A percentile compares a stretch with the other conserved stretches of the same genome.
phyloP scores from a whole-genome alignment of 2,797 vertebrate genomes.

The Macropus fuliginosus region DNA sequence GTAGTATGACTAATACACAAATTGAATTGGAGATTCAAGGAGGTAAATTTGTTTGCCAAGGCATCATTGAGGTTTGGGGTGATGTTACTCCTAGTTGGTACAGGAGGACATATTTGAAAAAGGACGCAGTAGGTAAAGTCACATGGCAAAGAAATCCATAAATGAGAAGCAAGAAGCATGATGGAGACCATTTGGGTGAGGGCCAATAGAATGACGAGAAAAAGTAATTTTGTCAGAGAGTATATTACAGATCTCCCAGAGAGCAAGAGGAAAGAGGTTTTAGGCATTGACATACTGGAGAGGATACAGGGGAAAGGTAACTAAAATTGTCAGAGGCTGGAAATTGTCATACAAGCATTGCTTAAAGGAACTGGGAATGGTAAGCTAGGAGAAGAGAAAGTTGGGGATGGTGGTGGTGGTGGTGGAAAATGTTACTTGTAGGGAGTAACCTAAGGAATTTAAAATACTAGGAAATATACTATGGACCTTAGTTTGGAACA shows the following conservation, averaged over 20 bases:
- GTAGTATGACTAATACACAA: background rate
- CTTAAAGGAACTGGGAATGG: background rate
- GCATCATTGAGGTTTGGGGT: background rate
- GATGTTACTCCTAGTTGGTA: background rate
- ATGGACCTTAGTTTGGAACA: background rate
- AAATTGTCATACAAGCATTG: background rate
- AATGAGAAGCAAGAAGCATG: background rate
- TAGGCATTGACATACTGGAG: background rate
- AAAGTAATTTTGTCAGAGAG: background rate
- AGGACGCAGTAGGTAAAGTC: background rate
- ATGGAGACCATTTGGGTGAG: background rate
- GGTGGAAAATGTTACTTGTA: background rate
- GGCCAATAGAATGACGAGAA: background rate
- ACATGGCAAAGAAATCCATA: background rate
- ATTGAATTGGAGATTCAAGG: background rate
- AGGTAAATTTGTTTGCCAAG: background rate
- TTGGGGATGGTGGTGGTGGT: no score
- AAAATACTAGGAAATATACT: background rate
- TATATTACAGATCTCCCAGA: background rate
- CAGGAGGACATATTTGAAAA: background rate
- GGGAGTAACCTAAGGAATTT: background rate
- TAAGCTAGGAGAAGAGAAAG: background rate
- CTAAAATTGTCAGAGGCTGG: background rate
- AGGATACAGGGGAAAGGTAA: background rate
- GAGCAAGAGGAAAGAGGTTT: background rate